Base-by-base conservation (phyloP, 1,140 invertebrate species). In the Lucilia cuprina region DNA sequence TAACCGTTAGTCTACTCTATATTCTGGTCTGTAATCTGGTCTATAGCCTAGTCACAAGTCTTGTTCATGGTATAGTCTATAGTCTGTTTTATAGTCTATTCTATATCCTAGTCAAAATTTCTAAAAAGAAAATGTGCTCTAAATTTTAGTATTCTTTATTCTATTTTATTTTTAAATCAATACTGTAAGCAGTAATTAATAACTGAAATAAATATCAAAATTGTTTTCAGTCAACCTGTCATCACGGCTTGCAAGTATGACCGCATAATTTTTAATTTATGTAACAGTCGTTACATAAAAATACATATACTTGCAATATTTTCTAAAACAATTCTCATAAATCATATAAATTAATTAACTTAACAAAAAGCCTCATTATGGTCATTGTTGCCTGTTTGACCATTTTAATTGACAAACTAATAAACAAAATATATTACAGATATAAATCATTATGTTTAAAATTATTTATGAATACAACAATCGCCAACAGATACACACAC, bases 361-460 rank as follows among this genome's bases (percentile, higher is more conserved):
- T 83, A 83, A 70, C 65, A 83, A 74, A 74, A 75, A 70, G 4
- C 65, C 60, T 50, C 83, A 83, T 83, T 83, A 83, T 74, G 60
- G 65, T 12, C 65, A 14, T 74, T 74, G 19, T 74, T 83, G 83
- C 41, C 60, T 49, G 41, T 83, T 83, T 75, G 70, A 75, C 74
- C 83, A 83, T 83, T 83, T 75, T 83, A 83, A 83, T 83, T 83
- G 83, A 83, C 83, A 83, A 83, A 83, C 83, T 83, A 83, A 83
- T 83, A 75, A 83, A 75, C 65, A 83, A 83, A 75, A 83, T 74
- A 83, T 49, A 70, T 75, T 74, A 25, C 70, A 74, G 17, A 35
- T 35, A 83, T 83, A 83, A 83, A 83, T 83, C 60, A 83, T 83
- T 74, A 74, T 35, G 50, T 49, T 49, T 49, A 49, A 70, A 21